phyloP scores from a whole-genome alignment of 2,888 invertebrate genomes.

The Baccha elongata region DNA sequence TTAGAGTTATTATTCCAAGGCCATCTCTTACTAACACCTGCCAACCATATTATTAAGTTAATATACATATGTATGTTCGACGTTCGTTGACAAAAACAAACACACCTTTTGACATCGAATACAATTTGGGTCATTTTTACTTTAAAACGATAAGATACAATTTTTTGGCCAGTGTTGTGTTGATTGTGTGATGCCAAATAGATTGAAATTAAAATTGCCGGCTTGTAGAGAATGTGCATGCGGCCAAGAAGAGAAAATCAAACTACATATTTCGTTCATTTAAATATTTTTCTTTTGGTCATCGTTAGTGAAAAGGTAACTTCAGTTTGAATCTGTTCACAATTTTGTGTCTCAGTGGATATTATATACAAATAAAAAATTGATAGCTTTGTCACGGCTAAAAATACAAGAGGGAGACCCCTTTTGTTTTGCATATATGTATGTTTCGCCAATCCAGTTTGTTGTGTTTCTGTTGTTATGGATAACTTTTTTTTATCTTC shows the following conservation, averaged over 20 bases:
- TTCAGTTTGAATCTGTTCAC: conserved; percentile 43
- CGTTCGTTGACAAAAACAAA: conserved; percentile 7
- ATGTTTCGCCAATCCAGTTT: conserved; percentile 43
- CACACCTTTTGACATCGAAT: neutral
- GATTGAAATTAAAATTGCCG: conserved; percentile 15
- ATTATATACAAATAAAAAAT: conserved; percentile 24
- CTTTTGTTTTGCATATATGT: conserved; percentile 43
- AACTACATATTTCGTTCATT: conserved; percentile 37
- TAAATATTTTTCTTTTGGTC: conserved; percentile 4
- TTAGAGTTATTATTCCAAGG: conserved; percentile 40
- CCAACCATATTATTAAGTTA: conserved; percentile 9
- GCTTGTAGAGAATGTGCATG: conserved; percentile 8
- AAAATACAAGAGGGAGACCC: conserved; percentile 38
- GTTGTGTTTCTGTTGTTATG: conserved; percentile 2
- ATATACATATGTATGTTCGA: neutral
- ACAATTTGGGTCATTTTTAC: conserved; percentile 5
- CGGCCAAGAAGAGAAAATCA: conserved; percentile 28
- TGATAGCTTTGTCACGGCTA: conserved; percentile 42
- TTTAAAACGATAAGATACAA: conserved; percentile 21
- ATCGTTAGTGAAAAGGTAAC: neutral
- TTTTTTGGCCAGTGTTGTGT: neutral
- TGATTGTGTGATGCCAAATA: conserved; percentile 16
- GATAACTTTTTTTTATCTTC: conserved; percentile 7
- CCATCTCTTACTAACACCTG: conserved; percentile 3
- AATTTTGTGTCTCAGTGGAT: conserved; percentile 20